A percentile compares a stretch with the other conserved stretches of the same genome.
Evolutionary conservation across 2,797 vertebrate species (phyloP).

Genomic region (Melopsittacus undulatus): DNA sequence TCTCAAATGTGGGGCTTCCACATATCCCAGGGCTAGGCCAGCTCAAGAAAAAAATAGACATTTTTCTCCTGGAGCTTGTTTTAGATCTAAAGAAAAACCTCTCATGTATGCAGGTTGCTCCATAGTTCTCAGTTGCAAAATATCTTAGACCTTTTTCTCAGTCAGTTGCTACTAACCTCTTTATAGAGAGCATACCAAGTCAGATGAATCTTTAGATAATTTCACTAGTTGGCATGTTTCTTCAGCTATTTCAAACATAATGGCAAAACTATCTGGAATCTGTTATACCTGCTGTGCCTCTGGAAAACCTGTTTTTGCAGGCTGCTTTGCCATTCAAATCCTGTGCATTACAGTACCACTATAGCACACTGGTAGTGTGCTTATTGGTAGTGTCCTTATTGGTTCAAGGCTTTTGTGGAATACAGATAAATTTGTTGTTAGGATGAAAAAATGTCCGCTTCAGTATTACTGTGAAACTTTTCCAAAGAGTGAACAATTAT

Average conservation of each 20-base stretch:
- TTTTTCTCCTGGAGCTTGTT: neutral
- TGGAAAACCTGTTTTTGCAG: neutral
- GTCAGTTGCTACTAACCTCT: neutral
- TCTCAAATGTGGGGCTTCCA: neutral
- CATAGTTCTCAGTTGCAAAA: slow-evolving; percentile 17
- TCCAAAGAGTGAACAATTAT: neutral
- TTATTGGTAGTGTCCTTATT: too few species aligned
- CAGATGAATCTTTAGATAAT: neutral
- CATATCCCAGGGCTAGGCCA: neutral
- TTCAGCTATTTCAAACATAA: neutral
- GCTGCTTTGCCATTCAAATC: neutral
- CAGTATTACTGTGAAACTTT: neutral
- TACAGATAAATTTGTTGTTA: neutral
- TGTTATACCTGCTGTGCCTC: neutral
- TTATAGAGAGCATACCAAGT: neutral
- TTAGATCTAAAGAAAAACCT: neutral
- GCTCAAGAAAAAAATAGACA: neutral
- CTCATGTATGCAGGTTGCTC: neutral
- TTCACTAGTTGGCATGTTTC: neutral
- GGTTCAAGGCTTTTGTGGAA: neutral
- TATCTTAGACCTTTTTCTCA: slow-evolving; percentile 47
- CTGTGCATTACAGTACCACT: neutral
- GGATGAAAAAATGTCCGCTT: neutral
- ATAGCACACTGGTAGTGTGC: neutral
- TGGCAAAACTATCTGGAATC: neutral